Percentiles rank a stretch among this genome's conserved stretches.
phyloP scores from a whole-genome alignment of 2,797 vertebrate species.

The Pangasius larnaudii region DNA sequence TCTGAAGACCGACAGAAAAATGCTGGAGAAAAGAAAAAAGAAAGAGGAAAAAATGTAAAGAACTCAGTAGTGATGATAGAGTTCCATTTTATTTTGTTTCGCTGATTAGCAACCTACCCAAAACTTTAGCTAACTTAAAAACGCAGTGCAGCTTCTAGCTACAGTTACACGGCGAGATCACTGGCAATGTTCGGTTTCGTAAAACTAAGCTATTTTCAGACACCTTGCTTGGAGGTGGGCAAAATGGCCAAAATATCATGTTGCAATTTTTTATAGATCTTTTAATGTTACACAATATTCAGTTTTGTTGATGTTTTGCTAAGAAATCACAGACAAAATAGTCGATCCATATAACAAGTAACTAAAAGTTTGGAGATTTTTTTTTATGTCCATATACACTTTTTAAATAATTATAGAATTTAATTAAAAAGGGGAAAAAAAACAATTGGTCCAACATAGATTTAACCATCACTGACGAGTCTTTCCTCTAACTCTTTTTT shows the following conservation, averaged over 20 bases:
- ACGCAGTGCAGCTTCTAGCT: neutral
- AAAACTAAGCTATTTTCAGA: neutral
- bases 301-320: no score
- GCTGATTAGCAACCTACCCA: neutral
- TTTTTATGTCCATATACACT: no score
- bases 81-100: neutral
- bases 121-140: neutral
- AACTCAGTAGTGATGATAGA: neutral
- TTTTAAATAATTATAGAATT: no score
- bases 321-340: neutral
- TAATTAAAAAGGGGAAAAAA: neutral
- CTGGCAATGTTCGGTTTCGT: no score
- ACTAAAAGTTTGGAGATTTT: no score
- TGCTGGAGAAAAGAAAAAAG: neutral
- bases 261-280: no score
- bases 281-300: no score
- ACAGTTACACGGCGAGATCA: neutral
- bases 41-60: neutral
- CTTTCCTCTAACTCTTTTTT: neutral
- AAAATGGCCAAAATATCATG: neutral
- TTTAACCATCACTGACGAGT: neutral
- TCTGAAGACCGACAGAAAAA: neutral
- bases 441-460: neutral
- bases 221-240: neutral
- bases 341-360: neutral